Evolutionary conservation across 2,888 invertebrate genomes (phyloP).

Genomic region (Selenia dentaria): DNA sequence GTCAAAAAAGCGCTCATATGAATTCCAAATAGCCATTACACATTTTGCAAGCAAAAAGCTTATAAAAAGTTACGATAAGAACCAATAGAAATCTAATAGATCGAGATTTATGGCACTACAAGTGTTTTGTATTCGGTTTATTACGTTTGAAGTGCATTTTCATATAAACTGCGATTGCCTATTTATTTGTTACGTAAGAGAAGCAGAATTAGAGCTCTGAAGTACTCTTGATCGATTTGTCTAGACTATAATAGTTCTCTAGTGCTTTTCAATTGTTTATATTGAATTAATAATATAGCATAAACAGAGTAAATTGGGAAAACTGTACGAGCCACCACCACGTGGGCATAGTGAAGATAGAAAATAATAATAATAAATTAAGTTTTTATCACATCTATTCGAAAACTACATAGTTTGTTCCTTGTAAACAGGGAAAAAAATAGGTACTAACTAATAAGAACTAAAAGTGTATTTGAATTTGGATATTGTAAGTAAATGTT

Average conservation of each 20-base stretch:
- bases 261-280: background rate
- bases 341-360: too few relatives aligned
- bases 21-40: slow-evolving; percentile 9
- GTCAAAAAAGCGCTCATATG: slow-evolving; percentile 2
- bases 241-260: slow-evolving; percentile 23
- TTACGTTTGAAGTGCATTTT: slow-evolving; percentile 32
- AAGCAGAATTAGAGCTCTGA: slow-evolving; percentile 16
- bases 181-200: slow-evolving; percentile 31
- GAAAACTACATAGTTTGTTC: too few relatives aligned
- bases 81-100: slow-evolving; percentile 27
- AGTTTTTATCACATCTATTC: too few relatives aligned
- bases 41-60: slow-evolving; percentile 26
- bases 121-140: slow-evolving; percentile 31
- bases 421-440: too few relatives aligned
- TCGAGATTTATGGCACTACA: slow-evolving; percentile 28
- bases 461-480: too few relatives aligned
- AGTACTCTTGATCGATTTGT: slow-evolving; percentile 27
- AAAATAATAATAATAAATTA: too few relatives aligned
- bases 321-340: too few relatives aligned
- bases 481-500: too few relatives aligned
- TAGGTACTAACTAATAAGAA: too few relatives aligned
- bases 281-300: background rate
- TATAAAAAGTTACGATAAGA: slow-evolving; percentile 26
- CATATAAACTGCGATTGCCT: slow-evolving; percentile 31
- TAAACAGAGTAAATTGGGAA: too few relatives aligned